phyloP scores from a whole-genome alignment of 2,888 invertebrate species.

The Ischnura elegans region DNA sequence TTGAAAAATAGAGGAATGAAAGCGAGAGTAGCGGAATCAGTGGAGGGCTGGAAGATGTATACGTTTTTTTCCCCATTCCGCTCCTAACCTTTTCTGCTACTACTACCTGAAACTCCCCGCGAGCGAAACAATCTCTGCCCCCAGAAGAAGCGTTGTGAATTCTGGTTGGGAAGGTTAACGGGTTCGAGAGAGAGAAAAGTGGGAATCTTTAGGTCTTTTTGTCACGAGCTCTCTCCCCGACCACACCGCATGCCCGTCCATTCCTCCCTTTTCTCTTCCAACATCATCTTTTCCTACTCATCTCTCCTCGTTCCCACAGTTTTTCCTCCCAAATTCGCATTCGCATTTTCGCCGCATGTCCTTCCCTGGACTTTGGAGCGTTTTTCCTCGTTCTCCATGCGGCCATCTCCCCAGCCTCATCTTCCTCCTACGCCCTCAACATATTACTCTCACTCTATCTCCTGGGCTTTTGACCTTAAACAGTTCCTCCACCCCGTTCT shows the following conservation, averaged over 20 bases:
- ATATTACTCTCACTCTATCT: too few species aligned
- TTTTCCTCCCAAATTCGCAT: not conserved
- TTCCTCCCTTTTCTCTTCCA: not conserved
- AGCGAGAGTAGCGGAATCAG: not conserved
- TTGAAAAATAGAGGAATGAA: not conserved
- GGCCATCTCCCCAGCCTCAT: not conserved
- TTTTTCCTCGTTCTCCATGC: not conserved
- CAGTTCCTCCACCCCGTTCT: not conserved
- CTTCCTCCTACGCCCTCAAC: not conserved
- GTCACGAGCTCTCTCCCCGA: not conserved
- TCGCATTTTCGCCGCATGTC: not conserved
- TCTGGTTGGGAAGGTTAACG: not conserved
- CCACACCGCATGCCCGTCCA: not conserved
- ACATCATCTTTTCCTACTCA: too few species aligned
- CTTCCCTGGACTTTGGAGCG: not conserved
- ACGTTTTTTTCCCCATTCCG: too few species aligned
- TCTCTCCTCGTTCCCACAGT: not conserved
- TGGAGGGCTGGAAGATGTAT: not conserved
- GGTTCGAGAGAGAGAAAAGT: not conserved
- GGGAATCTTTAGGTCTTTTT: not conserved
- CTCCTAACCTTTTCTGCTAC: not conserved
- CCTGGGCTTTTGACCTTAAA: too few species aligned
- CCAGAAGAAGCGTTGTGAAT: not conserved
- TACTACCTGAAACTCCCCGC: too few species aligned
- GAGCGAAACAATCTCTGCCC: not conserved